Evolutionary conservation across 2,888 invertebrate genomes (phyloP).

Genomic region (Alviniconcha strummeri): DNA sequence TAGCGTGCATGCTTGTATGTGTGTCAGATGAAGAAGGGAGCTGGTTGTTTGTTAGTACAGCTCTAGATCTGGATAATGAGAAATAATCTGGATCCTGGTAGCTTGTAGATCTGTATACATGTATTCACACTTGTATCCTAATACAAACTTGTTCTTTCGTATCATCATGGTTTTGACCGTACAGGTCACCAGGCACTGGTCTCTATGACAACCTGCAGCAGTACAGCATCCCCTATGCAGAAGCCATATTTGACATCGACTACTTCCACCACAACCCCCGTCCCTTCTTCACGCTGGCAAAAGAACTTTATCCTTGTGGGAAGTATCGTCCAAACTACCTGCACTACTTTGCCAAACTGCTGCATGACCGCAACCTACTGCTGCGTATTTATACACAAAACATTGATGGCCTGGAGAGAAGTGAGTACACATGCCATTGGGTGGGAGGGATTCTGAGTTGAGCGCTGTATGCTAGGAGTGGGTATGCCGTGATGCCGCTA

Average conservation of each 20-base stretch:
- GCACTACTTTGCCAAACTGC: constrained; percentile 73
- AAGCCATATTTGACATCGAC: constrained; percentile 75
- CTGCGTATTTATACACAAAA: constrained; percentile 75
- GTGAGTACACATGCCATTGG: constrained; percentile 56
- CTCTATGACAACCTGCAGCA: constrained; percentile 74
- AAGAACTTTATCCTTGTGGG: constrained; percentile 73
- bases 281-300: constrained; percentile 74
- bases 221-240: constrained; percentile 74
- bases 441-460: too few species aligned
- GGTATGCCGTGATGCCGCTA: too few species aligned
- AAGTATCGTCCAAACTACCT: constrained; percentile 74
- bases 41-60: too few species aligned
- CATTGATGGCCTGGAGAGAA: constrained; percentile 74
- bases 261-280: constrained; percentile 73
- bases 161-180: too few species aligned
- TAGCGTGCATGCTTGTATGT: too few species aligned
- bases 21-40: too few species aligned
- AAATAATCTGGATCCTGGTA: too few species aligned
- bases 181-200: constrained; percentile 73
- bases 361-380: constrained; percentile 72
- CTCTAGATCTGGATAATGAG: too few species aligned
- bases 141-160: too few species aligned
- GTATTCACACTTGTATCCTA: too few species aligned
- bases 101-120: too few species aligned
- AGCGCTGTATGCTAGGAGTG: too few species aligned